phyloP scores from a whole-genome alignment of 2,113 vertebrate genomes.

The Scolopax mira region DNA sequence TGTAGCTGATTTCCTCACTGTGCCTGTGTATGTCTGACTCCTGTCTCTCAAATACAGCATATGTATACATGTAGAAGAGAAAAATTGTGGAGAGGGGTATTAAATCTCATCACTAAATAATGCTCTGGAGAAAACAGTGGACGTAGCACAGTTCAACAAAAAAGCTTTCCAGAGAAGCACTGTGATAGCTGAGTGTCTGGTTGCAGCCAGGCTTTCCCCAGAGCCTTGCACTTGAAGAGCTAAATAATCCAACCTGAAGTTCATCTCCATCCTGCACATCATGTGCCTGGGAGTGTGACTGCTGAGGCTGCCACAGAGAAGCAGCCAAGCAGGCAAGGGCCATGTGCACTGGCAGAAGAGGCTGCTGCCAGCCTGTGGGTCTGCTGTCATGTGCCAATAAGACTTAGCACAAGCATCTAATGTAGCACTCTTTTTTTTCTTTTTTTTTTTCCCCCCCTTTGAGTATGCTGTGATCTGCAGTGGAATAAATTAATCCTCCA shows the following conservation, averaged over 20 bases:
- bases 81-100: not conserved
- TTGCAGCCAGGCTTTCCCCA: rapidly evolving
- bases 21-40: not conserved
- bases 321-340: not conserved
- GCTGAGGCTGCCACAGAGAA: not conserved
- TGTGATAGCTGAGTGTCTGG: not conserved
- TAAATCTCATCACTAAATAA: not conserved
- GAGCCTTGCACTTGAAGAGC: not conserved
- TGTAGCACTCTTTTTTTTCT: not conserved
- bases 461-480: not conserved
- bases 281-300: not conserved
- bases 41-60: not conserved
- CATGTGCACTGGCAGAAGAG: rapidly evolving
- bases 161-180: not conserved
- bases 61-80: not conserved
- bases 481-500: not conserved
- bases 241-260: not conserved
- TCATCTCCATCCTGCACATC: not conserved
- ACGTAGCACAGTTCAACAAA: not conserved
- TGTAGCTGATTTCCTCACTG: not conserved
- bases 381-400: not conserved
- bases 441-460: not conserved
- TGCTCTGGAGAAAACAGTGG: not conserved
- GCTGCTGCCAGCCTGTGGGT: not conserved
- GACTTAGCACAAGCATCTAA: not conserved